Evolutionary conservation across 2,113 vertebrate species (phyloP), one percentile per base, ranked within the genome.

Genomic region (Microtus oregoni): DNA sequence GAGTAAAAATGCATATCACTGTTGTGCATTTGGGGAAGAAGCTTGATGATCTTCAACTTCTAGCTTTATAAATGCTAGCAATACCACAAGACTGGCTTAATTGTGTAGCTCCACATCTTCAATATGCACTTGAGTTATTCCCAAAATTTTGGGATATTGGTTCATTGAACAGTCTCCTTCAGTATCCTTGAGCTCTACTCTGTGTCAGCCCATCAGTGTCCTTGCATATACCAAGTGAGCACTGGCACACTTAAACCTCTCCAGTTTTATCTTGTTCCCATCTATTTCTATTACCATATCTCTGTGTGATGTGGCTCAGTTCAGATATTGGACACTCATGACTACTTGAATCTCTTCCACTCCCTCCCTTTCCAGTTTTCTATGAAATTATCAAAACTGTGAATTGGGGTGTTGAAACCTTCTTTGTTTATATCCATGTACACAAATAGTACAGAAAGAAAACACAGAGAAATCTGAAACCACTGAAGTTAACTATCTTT

Each of bases 221-320:
- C 35, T 47, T n/a, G 0, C 10, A 15, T 19, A 44, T 17, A n/a
- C 1, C 13, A 35, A 5, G 3, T 9, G 15, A 50, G 50, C 10
- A 65, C 7, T 85, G 82, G 44, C 17, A 28, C 47, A 44, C 12
- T 17, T 2, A 82, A 55, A 14, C 50, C 4, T 12, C 87, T 14
- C 19, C 15, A 38, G 67, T 47, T 61, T 38, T 26, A 61, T 19
- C 15, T n/a, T 52, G n/a, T 24, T 61, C 0, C 2, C 12, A 30
- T 61, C 10, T 70, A 20, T 68, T 67, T 19, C 2, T 0, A 38
- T 20, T 41, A n/a, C 4, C 73, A 58, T 65, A 24, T 67, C 1
- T 15, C 55, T n/a, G 22, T 0, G 4, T 72, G 15, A 78, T 4
- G 6, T n/a, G 26, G 22, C 14, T 67, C 55, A 67, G 41, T 68